Evolutionary conservation across 2,888 invertebrate genomes (phyloP).

Genomic region (Noctua janthina): DNA sequence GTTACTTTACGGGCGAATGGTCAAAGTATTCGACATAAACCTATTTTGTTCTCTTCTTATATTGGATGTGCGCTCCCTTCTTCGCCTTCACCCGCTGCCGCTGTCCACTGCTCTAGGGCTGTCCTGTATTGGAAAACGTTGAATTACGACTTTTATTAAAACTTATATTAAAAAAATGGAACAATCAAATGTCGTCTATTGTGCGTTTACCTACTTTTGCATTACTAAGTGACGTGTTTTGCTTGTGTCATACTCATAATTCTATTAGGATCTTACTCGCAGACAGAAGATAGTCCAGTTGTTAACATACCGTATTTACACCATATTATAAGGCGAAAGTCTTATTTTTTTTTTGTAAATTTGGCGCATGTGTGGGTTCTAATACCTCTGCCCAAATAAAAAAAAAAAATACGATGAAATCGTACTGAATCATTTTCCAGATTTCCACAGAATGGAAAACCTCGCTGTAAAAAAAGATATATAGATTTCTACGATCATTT

Average conservation of each 20-base stretch:
- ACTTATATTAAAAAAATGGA: too few species aligned
- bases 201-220: neutral
- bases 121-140: slow-evolving; percentile 60
- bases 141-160: slow-evolving; percentile 7
- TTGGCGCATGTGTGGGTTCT: too few species aligned
- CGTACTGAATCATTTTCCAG: neutral
- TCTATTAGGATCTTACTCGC: neutral
- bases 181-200: neutral
- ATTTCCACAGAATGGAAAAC: neutral
- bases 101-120: slow-evolving; percentile 85
- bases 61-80: slow-evolving; percentile 89
- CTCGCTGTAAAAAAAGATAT: neutral
- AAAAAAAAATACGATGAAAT: neutral
- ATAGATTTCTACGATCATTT: too few species aligned
- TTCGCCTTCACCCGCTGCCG: slow-evolving; percentile 80
- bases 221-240: neutral
- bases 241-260: neutral
- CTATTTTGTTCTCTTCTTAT: slow-evolving; percentile 91
- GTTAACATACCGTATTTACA: neutral
- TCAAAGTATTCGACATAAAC: slow-evolving; percentile 91
- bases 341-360: neutral
- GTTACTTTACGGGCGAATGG: slow-evolving; percentile 90
- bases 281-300: neutral
- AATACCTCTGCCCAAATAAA: neutral
- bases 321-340: neutral